These are phyloP conservation scores for Vulpes lagopus DNA, from an alignment of 2,113 vertebrate species.

Conservation along the genomic window DNA sequence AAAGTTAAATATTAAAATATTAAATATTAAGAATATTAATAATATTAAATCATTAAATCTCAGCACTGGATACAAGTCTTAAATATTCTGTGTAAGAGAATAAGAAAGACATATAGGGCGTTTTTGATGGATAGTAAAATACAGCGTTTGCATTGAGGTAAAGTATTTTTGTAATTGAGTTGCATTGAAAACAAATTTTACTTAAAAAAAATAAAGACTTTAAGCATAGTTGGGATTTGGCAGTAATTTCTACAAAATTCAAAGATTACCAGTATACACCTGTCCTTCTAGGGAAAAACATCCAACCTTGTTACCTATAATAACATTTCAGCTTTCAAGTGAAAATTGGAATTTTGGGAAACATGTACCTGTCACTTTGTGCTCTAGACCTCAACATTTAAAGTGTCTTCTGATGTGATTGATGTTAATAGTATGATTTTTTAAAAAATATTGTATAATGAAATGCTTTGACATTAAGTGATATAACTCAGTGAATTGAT, in stretches of 20 bases:
- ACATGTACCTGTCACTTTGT: neutral
- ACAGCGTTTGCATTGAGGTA: neutral
- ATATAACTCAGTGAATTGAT: neutral
- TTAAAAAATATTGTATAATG: neutral
- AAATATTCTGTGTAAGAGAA: neutral
- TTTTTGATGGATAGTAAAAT: neutral
- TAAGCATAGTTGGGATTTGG: neutral
- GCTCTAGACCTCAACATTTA: neutral
- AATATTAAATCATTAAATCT: neutral
- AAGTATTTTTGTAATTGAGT: neutral
- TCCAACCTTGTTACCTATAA: neutral
- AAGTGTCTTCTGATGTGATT: neutral
- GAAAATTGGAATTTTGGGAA: constrained; percentile 15
- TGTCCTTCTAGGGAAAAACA: neutral
- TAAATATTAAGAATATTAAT: too few species aligned
- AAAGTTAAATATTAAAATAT: too few species aligned
- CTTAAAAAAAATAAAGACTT: neutral
- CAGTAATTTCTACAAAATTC: neutral
- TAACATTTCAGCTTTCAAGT: neutral
- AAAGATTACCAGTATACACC: neutral
- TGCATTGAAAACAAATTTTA: neutral
- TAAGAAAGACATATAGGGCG: neutral
- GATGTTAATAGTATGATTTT: neutral
- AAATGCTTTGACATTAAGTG: neutral
- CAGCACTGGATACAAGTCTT: neutral